Evolutionary conservation across 1,140 invertebrate species (phyloP).

Genomic region (Drosophila micromelanica): DNA sequence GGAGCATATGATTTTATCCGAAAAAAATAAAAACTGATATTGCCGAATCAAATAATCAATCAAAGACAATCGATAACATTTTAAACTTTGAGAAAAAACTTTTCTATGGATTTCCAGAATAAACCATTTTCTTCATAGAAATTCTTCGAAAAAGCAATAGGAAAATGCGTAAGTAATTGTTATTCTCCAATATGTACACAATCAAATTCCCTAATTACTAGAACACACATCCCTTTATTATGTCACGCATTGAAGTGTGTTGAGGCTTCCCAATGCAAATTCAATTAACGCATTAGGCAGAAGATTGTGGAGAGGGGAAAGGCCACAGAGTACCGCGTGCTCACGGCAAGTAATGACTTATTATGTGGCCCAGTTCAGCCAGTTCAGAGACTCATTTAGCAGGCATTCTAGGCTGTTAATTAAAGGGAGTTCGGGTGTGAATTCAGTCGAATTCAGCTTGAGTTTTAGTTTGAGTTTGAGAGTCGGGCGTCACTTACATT

Average conservation of each 20-base stretch:
- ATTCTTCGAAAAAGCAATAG: no score
- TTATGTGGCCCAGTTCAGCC: conserved; percentile 1
- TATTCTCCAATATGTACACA: no score
- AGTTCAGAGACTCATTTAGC: conserved; percentile 21
- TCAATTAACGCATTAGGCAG: conserved; percentile 23
- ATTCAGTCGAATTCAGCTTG: not conserved
- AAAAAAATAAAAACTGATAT: no score
- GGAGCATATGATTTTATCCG: no score
- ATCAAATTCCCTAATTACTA: no score
- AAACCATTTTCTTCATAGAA: no score
- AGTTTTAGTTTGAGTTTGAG: not conserved
- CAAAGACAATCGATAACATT: no score
- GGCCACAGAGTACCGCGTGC: not conserved
- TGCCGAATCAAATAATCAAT: no score
- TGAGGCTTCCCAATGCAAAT: not conserved
- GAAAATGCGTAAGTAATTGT: no score
- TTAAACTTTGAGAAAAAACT: no score
- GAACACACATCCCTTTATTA: not conserved
- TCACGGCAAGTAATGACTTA: conserved; percentile 28
- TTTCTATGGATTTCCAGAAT: no score
- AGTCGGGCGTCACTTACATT: conserved; percentile 86
- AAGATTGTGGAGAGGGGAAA: not conserved
- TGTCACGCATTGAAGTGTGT: not conserved
- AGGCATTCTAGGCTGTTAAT: conserved; percentile 48
- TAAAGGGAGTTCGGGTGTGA: conserved; percentile 35